These are phyloP conservation scores for Nyctibius bracteatus DNA, from an alignment of 2,113 vertebrate genomes.

Conservation along the genomic window DNA sequence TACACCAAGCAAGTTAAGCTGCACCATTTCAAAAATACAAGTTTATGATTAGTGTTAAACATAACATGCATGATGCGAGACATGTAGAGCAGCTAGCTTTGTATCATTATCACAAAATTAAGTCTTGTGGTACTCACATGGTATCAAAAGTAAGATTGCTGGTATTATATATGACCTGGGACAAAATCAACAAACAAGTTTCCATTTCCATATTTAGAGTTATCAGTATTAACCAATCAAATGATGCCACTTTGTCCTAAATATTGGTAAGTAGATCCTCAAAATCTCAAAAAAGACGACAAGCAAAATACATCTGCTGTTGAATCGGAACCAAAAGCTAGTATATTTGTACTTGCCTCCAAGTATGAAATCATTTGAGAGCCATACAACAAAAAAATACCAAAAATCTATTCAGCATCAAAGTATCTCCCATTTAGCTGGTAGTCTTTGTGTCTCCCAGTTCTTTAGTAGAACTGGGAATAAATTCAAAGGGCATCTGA, in stretches of 20 bases:
- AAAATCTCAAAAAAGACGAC: neutral
- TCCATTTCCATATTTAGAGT: neutral
- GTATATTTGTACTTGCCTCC: neutral
- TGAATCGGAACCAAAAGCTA: neutral
- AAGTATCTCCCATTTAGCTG: neutral
- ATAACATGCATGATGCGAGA: neutral
- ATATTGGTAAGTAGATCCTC: neutral
- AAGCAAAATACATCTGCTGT: neutral
- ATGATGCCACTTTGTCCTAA: neutral
- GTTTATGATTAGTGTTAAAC: neutral
- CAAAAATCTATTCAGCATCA: accelerated
- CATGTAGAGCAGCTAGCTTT: neutral
- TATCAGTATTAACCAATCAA: neutral
- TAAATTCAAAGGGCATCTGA: neutral
- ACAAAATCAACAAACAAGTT: neutral
- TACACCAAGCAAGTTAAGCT: neutral
- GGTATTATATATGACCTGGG: too few species aligned
- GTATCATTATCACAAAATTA: neutral
- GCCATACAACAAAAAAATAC: neutral
- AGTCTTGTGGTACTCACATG: neutral
- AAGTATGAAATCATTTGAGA: neutral
- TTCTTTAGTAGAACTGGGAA: neutral
- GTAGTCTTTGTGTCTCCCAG: neutral
- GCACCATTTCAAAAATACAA: neutral
- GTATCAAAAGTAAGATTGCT: neutral